Evolutionary conservation across 2,888 invertebrate genomes (phyloP).

Genomic region (Drosophila fulvimacula): DNA sequence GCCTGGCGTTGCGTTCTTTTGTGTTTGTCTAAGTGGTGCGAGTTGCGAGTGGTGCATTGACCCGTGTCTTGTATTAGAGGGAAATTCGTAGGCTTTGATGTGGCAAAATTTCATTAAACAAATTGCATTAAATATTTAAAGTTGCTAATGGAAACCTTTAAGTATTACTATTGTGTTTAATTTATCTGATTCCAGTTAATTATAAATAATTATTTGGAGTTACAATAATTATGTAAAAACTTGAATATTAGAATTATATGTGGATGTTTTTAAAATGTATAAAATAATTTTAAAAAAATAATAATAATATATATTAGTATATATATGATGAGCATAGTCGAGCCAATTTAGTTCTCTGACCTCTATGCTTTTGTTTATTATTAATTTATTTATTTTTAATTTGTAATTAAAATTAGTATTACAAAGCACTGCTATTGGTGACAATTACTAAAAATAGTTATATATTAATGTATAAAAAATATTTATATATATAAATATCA

Average conservation of each 20-base stretch:
- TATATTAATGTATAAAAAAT: too few relatives aligned
- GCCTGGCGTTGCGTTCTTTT: not conserved
- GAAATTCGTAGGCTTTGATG: constrained; percentile 55
- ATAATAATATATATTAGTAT: too few relatives aligned
- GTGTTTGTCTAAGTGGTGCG: constrained; percentile 2
- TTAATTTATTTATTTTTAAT: too few relatives aligned
- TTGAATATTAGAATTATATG: not conserved
- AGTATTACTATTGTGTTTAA: constrained; percentile 1
- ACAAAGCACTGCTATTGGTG: too few relatives aligned
- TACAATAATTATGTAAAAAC: not conserved
- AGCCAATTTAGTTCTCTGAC: too few relatives aligned
- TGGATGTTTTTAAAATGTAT: not conserved
- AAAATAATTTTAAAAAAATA: too few relatives aligned
- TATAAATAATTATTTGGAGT: not conserved
- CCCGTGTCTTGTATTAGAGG: not conserved
- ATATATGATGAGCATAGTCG: too few relatives aligned
- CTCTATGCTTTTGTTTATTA: too few relatives aligned
- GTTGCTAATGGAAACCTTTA: constrained; percentile 2
- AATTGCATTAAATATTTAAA: constrained; percentile 51
- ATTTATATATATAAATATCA: too few relatives aligned
- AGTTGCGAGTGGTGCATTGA: constrained; percentile 10
- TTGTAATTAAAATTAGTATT: too few relatives aligned
- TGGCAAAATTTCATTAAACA: constrained; percentile 61
- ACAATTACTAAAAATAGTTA: too few relatives aligned
- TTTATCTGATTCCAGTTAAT: constrained; percentile 3